Percentiles rank a stretch among this genome's conserved stretches.
Evolutionary conservation across 2,113 vertebrate species (phyloP).

Genomic region (Eudyptes chrysolophus): DNA sequence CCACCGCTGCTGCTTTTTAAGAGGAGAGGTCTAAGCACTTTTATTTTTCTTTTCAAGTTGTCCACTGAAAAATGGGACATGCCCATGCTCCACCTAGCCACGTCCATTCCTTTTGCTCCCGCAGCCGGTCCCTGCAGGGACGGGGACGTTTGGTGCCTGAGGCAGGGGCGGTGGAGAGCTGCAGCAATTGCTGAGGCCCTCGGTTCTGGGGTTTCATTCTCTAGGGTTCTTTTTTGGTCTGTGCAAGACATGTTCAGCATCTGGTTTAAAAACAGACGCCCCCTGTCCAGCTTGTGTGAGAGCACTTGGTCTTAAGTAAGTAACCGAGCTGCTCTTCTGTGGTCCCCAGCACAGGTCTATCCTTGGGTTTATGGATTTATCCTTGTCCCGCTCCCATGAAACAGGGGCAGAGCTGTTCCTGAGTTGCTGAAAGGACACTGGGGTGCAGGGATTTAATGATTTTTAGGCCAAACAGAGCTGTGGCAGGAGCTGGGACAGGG

Average conservation of each 20-base stretch:
- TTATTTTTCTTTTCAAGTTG: background rate
- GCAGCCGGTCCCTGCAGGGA: background rate
- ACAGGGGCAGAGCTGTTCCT: background rate
- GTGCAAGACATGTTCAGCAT: background rate
- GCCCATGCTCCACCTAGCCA: rapidly evolving
- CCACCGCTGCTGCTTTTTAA: background rate
- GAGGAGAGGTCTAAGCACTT: background rate
- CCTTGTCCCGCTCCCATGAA: rapidly evolving
- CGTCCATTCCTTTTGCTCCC: rapidly evolving
- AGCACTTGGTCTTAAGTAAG: background rate
- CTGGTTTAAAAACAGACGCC: background rate
- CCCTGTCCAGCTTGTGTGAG: background rate
- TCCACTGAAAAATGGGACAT: background rate
- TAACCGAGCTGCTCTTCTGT: background rate
- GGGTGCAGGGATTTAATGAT: background rate
- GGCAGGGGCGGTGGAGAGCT: rapidly evolving
- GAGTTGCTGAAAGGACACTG: background rate
- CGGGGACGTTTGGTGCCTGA: background rate
- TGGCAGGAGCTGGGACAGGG: background rate
- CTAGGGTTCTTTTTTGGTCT: background rate
- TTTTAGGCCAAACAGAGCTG: background rate
- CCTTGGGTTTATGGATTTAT: background rate
- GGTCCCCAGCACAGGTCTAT: background rate
- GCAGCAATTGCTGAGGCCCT: background rate
- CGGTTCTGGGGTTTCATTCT: background rate